Conservation (phyloP, 2,888 invertebrate genomes). For the Leucophora obtusa region DNA sequence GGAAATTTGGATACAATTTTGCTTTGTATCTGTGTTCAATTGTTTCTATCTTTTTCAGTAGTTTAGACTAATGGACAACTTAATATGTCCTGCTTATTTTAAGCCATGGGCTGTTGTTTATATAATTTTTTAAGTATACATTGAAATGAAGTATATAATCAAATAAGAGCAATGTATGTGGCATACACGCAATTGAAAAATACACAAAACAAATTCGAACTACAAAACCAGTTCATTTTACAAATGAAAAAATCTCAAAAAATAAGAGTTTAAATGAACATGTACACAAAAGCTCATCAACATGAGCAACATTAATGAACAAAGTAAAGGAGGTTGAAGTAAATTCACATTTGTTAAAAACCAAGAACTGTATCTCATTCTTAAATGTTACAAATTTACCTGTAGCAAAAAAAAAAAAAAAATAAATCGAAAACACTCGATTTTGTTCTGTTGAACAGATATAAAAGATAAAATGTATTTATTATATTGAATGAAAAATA, state of each 20-base stretch:
- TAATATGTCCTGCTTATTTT: not conserved
- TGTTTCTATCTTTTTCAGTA: too few relatives aligned
- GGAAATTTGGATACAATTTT: too few relatives aligned
- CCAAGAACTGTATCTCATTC: not conserved
- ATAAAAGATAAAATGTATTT: conserved; percentile 27
- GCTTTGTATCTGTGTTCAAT: too few relatives aligned
- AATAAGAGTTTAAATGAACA: conserved; percentile 15
- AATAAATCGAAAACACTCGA: conserved; percentile 11
- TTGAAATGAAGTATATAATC: conserved; percentile 40
- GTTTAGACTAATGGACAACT: too few relatives aligned
- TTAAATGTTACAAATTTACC: conserved; percentile 17
- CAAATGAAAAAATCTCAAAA: conserved; percentile 1
- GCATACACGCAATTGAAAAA: conserved; percentile 40
- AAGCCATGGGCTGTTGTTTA: not conserved
- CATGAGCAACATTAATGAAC: conserved; percentile 8
- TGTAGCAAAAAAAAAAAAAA: not conserved
- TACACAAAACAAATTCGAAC: not conserved
- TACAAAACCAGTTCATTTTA: conserved; percentile 21
- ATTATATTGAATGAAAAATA: conserved; percentile 26
- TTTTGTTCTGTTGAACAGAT: conserved; percentile 14
- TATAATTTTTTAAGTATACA: conserved; percentile 9
- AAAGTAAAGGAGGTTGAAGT: not conserved
- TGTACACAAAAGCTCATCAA: conserved; percentile 20
- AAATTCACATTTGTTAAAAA: not conserved
- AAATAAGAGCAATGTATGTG: conserved; percentile 44